Conservation (phyloP, 2,797 vertebrate genomes). For the Vireo griseus region DNA sequence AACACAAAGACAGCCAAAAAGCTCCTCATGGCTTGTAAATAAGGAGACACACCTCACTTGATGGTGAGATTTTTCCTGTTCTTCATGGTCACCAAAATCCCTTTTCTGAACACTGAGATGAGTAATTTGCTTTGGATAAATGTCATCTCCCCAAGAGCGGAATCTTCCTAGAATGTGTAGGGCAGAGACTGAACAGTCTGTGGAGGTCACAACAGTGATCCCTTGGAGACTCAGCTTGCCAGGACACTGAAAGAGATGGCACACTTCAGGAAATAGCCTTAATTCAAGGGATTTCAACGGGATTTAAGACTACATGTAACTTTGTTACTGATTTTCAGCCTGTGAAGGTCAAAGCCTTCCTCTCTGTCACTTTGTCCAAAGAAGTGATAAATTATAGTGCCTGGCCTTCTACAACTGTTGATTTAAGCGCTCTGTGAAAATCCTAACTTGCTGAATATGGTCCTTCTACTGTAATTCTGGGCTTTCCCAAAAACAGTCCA, state of each 20-base stretch:
- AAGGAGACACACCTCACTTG: background rate
- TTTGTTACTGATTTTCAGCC: background rate
- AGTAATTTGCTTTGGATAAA: background rate
- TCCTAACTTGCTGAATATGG: background rate
- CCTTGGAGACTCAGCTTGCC: background rate
- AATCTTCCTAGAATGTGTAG: background rate
- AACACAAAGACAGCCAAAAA: background rate
- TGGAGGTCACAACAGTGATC: background rate
- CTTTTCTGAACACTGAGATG: background rate
- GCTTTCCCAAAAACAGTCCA: background rate
- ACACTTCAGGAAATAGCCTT: background rate
- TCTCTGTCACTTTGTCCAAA: background rate
- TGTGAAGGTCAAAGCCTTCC: background rate
- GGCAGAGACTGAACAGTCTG: background rate
- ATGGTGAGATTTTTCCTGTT: background rate
- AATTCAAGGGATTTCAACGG: background rate
- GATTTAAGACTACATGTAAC: background rate
- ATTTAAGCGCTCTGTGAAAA: background rate
- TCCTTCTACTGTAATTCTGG: background rate
- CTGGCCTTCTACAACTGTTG: background rate
- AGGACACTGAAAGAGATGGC: background rate
- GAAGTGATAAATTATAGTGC: background rate
- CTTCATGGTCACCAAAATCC: background rate
- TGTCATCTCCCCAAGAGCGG: background rate
- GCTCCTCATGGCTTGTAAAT: background rate